Evolutionary conservation across 2,888 invertebrate species (phyloP).

Genomic region (Odiellus spinosus): DNA sequence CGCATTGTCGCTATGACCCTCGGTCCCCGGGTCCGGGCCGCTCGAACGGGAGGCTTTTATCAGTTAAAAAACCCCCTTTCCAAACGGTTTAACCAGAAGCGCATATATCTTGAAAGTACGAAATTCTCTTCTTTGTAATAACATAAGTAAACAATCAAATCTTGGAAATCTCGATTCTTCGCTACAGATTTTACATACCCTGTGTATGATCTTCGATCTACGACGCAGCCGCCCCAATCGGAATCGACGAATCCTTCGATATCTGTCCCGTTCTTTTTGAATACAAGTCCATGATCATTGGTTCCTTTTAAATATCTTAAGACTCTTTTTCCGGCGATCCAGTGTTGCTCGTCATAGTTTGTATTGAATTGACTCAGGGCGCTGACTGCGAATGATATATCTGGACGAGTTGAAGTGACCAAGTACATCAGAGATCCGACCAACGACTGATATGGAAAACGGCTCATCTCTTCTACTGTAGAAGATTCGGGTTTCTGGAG

Average conservation of each 20-base stretch:
- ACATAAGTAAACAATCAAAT: no score
- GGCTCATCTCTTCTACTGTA: neutral
- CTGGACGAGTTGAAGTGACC: no score
- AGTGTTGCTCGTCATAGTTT: neutral
- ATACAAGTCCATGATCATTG: neutral
- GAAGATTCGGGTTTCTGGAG: neutral
- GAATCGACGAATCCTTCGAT: conserved; percentile 11
- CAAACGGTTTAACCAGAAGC: no score
- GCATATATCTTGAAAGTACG: no score
- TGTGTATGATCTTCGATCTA: conserved; percentile 14
- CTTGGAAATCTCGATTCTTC: no score
- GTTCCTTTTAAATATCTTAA: conserved; percentile 3
- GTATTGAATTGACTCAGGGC: neutral
- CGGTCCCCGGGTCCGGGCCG: no score
- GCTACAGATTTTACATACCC: no score
- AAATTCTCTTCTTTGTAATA: no score
- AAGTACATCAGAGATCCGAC: conserved; percentile 15
- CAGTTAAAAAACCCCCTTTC: no score
- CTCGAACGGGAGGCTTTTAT: no score
- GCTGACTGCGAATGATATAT: conserved; percentile 13
- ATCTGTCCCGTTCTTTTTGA: neutral
- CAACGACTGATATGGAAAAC: conserved; percentile 8
- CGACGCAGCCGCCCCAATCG: conserved; percentile 13
- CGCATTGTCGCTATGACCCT: no score
- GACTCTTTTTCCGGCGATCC: neutral